A percentile compares a stretch with the other conserved stretches of the same genome.
These are phyloP conservation scores for Philereme transversata DNA, from an alignment of 2,888 invertebrate species.

Conservation along the genomic window DNA sequence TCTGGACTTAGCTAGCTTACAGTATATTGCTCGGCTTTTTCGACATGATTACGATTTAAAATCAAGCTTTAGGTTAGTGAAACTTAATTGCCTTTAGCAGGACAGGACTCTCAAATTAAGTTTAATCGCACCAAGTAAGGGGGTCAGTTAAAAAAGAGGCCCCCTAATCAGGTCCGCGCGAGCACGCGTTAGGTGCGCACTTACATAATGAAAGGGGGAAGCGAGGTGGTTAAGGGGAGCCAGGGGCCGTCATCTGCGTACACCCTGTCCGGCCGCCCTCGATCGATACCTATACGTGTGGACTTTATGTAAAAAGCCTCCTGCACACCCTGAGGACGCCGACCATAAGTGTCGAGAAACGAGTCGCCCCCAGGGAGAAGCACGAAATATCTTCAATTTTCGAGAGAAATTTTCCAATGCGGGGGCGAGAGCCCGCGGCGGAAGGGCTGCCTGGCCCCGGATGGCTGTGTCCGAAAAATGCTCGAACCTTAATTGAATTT, in stretches of 20 bases:
- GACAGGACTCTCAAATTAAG: constrained; percentile 78
- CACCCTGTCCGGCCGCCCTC: constrained; percentile 81
- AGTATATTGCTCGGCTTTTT: neutral
- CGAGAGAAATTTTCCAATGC: constrained; percentile 83
- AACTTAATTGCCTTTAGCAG: constrained; percentile 65
- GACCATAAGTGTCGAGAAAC: constrained; percentile 83
- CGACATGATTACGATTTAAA: neutral
- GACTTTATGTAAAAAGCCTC: constrained; percentile 84
- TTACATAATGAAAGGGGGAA: constrained; percentile 84
- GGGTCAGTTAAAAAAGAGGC: constrained; percentile 83
- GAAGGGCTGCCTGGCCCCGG: constrained; percentile 75
- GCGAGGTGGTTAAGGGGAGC: constrained; percentile 59
- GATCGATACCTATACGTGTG: constrained; percentile 84
- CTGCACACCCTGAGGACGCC: constrained; percentile 81
- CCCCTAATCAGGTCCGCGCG: constrained; percentile 82
- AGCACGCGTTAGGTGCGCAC: constrained; percentile 82
- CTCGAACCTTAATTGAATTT: constrained; percentile 81
- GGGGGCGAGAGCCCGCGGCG: constrained; percentile 79
- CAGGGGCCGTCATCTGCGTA: constrained; percentile 81
- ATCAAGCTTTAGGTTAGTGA: constrained; percentile 44
- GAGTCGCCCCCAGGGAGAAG: constrained; percentile 81
- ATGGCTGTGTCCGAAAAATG: constrained; percentile 81
- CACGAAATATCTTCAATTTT: constrained; percentile 84
- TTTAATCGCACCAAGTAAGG: constrained; percentile 79
- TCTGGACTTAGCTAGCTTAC: too few relatives aligned